Conservation (phyloP, 2,797 vertebrate species). For the Galago senegalensis region DNA sequence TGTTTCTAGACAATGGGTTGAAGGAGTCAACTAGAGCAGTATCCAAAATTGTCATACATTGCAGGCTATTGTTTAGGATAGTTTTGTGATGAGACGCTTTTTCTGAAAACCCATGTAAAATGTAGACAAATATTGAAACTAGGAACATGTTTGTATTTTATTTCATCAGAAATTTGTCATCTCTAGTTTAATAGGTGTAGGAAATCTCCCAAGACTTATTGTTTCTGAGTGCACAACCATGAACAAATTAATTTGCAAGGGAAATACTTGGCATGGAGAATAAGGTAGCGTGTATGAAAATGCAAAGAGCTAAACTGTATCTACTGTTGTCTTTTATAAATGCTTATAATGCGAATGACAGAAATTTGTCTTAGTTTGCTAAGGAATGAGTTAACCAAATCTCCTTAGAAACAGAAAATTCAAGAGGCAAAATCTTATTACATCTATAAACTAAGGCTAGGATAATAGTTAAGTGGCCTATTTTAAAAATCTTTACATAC, state of each 20-base stretch:
- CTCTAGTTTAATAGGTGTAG: slow-evolving; percentile 74
- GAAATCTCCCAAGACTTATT: slow-evolving; percentile 73
- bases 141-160: slow-evolving; percentile 73
- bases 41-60: not conserved
- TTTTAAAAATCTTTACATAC: slow-evolving; percentile 62
- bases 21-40: slow-evolving; percentile 18
- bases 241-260: slow-evolving; percentile 76
- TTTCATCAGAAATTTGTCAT: slow-evolving; percentile 79
- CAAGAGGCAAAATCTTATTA: slow-evolving; percentile 78
- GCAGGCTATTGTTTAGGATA: slow-evolving; percentile 60
- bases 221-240: slow-evolving; percentile 60
- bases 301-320: slow-evolving; percentile 78
- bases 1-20: slow-evolving; percentile 62
- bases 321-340: slow-evolving; percentile 84
- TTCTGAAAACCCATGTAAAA: slow-evolving; percentile 70
- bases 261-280: slow-evolving; percentile 75
- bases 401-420: slow-evolving; percentile 79
- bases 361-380: slow-evolving; percentile 82
- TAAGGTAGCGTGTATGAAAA: slow-evolving; percentile 82
- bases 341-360: slow-evolving; percentile 88
- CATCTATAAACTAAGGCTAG: slow-evolving; percentile 76
- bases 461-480: slow-evolving; percentile 76
- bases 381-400: slow-evolving; percentile 77
- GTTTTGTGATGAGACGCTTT: slow-evolving; percentile 57
- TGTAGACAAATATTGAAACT: slow-evolving; percentile 31